Base-by-base conservation (phyloP, 2,797 vertebrate species). In the Caiman crocodilus region DNA sequence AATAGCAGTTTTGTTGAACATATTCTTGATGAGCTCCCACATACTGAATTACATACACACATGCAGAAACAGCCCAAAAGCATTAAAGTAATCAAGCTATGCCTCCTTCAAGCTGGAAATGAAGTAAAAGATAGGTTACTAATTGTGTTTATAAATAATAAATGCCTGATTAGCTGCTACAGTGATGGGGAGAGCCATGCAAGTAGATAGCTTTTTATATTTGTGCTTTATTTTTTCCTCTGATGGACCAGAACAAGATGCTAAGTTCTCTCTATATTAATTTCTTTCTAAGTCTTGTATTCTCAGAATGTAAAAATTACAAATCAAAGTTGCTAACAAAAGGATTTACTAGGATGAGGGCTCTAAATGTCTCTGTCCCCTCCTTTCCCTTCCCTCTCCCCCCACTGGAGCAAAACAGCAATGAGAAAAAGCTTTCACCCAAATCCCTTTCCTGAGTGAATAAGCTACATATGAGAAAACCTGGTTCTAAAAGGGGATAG, bases 231-330 rank as follows among this genome's bases (percentile, higher is more conserved):
- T 79, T 82, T 28, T 83, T 93, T 82, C 61, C 87, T 63, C 65
- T 92, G 82, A 82, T 25, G 82, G 28, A 50, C 42, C 42, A 10
- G 75, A 77, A 23, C 93, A 63, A 50, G 79, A 78, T 76, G 56
- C 50, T 79, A 10, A 87, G n/a, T 59, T 50, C 35, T 82, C 60
- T 80, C 92, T 88, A 35, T 67, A 63, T 91, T 78, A 61, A 91
- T 73, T 92, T 90, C 82, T 50, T 50, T 50, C 42, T 50, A 50
- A 50, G 42, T 50, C 42, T 50, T 50, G 42, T 87, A 15, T 2
- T 84, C 76, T 74, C 85, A 57, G 87, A 95, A 87, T 85, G 16
- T 16, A 84, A 79, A 90, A 21, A 30, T 26, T 77, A 7, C 18
- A 69, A 28, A 30, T 84, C 60, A 61, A 63, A 88, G 1, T 73